Base-by-base conservation (phyloP, 2,888 invertebrate genomes). In the Furcula furcula region DNA sequence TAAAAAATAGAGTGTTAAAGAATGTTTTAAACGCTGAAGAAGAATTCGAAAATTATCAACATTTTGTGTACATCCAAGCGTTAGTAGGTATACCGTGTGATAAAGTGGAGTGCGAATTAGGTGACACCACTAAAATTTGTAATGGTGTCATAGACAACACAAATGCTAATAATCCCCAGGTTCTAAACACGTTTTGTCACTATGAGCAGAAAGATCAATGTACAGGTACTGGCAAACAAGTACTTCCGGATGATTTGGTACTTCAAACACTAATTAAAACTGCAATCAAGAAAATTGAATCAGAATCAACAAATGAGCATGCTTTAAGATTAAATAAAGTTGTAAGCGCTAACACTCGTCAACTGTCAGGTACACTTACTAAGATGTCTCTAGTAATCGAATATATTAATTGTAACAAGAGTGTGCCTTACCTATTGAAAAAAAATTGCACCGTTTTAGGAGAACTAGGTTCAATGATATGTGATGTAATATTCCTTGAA, bases 171-270 rank as follows among this genome's bases (percentile, higher is more conserved):
- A 62, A 58, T 25, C 88, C 89, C 0, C 83, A 85, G 56, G 70
- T 92, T 9, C 46, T 90, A 4, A 87, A 81, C 43, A 82, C 83
- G 3, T 85, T 87, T 46, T 92, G 92, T 60, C 78, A 83, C 31
- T 71, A 82, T 13, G 81, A 76, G 31, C 40, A 57, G 11, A 57
- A 57, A 29, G 60, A 56, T 38, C 58, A 50, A 19, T 10, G 30
- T 15, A 32, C 38, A 27, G 15, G 48, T 21, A 26, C 56, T 7
- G 51, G 57, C 9, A 65, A 58, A 47, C 39, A 61, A 29, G 46
- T 84, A 32, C 51, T 70, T 19, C 25, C 55, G n/a, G 43, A 78
- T 38, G 83, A 83, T 48, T 71, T 65, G 13, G 36, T 80, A 7
- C 56, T 84, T 11, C 34, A 56, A 12, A 63, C 58, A 20, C 35